Evolutionary conservation across 2,113 vertebrate species (phyloP).

Genomic region (Amblyornis subalaris): DNA sequence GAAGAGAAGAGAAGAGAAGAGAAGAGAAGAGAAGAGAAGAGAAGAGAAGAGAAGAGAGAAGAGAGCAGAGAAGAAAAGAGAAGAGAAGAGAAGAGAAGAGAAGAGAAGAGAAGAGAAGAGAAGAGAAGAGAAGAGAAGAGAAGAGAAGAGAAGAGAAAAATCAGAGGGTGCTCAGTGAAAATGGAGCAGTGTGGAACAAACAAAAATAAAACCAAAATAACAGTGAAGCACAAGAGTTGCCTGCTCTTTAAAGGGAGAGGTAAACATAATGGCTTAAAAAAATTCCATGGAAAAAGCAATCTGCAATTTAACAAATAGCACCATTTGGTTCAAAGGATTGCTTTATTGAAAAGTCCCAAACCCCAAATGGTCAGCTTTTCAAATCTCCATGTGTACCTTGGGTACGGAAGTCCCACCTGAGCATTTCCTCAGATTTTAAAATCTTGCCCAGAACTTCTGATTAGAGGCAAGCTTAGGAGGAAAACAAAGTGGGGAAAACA

Average conservation of each 20-base stretch:
- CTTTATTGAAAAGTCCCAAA: background rate
- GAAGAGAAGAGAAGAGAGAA: too few species aligned
- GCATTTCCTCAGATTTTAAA: background rate
- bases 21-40: rapidly evolving
- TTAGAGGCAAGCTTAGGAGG: background rate
- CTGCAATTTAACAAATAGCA: background rate
- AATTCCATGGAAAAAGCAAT: background rate
- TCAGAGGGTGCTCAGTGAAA: background rate
- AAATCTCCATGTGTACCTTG: background rate
- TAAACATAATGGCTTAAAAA: background rate
- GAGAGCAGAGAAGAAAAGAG: too few species aligned
- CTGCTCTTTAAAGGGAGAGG: background rate
- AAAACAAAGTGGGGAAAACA: background rate
- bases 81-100: too few species aligned
- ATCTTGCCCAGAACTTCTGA: background rate
- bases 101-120: too few species aligned
- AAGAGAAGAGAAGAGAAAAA: background rate
- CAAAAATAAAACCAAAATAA: background rate
- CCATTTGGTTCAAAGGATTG: background rate
- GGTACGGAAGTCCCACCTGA: background rate
- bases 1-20: too few species aligned
- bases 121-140: too few species aligned
- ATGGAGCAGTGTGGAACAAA: background rate
- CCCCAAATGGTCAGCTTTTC: background rate
- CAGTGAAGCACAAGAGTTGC: background rate